Evolutionary conservation across 2,888 invertebrate genomes (phyloP), one percentile per base, ranked within the genome.

Genomic region (Cheilosia variabilis): DNA sequence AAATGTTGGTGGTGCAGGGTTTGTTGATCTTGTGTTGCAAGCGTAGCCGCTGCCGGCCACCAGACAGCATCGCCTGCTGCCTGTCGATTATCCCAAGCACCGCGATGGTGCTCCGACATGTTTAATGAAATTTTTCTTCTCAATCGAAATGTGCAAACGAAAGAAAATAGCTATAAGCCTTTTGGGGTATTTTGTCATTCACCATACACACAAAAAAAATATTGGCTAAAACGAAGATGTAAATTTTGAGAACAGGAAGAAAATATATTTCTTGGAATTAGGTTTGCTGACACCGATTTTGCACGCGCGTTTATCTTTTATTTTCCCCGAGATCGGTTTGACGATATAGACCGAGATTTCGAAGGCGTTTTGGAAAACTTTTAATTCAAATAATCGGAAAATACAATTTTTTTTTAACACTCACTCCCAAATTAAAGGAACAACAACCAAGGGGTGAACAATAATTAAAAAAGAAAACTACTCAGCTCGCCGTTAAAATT

Each of bases 41-140:
- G 92, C 87, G 93, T 92, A 88, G 93, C 93, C 31, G 90, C 89
- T 41, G 89, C 88, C 89, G 94, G 93, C 94, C 94, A 94, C 93
- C 93, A 94, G 89, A 93, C 93, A 89, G 93, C 93, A 91, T 94
- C 94, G 90, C 93, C 89, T 71, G 88, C 88, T 80, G 89, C 88
- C 87, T 89, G 93, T 89, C 94, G 93, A 92, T 94, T 94, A 92
- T 94, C 94, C 94, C 94, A 94, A 92, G 94, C 93, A 91, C 94
- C 94, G 90, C 94, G 93, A 92, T 94, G 94, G 92, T 94, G 94
- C 92, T 94, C 95, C 93, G 94, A 94, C 95, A 95, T 94, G 87
- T 89, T 89, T 86, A 81, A 72, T 68, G 37, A 62, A 66, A 69
- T 63, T 62, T 68, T 65, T 68, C 24, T 57, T 27, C 63, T 47